Base-by-base conservation (phyloP, 64 coral and sea anemone species). In the Anthopleura sola region DNA sequence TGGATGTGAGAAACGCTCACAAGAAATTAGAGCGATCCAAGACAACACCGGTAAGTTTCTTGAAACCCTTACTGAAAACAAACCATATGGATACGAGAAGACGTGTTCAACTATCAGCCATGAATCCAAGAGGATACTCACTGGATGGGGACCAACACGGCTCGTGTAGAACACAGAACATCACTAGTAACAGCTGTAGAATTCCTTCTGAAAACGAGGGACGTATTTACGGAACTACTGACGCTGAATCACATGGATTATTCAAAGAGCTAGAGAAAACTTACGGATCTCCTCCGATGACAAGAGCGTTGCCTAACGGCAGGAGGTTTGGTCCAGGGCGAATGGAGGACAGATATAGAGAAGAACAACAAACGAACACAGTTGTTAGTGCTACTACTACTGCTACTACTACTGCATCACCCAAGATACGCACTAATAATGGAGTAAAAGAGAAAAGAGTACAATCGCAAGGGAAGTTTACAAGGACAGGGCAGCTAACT, bases 11-110 rank as follows among this genome's bases (percentile, higher is more conserved):
- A 34, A 31, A 71, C 14, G 16, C 66, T 39, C 92, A 93, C 58
- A 90, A 86, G 81, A 90, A 90, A 49, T 87, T 93, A 26, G 88
- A 90, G 89, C 86, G 92, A 49, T 93, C 83, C 21, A 89, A 90
- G 86, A 93, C 92, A 36, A 84, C 92, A 38, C 92, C 92, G 14
- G 78, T 90, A 23, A 37, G 60, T 38, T 66, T 86, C 37, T 36
- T 93, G 12, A 83, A 93, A 48, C 88, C 92, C 31, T 36, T 93
- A 29, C 21, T 86, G 36, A 93, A 86, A 86, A 90, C 92, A 21
- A 90, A 66, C 29, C 87, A 83, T 55, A 82, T 86, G 31, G 85
- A 86, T 54, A 17, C 86, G 38, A 60, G 68, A 37, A 90, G 85
- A 19, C 89, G 88, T 77, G 60, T 86, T 21, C 75, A 89, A 34